Base-by-base conservation (phyloP, 2,888 invertebrate genomes). In the Caenorhabditis wallacei region DNA sequence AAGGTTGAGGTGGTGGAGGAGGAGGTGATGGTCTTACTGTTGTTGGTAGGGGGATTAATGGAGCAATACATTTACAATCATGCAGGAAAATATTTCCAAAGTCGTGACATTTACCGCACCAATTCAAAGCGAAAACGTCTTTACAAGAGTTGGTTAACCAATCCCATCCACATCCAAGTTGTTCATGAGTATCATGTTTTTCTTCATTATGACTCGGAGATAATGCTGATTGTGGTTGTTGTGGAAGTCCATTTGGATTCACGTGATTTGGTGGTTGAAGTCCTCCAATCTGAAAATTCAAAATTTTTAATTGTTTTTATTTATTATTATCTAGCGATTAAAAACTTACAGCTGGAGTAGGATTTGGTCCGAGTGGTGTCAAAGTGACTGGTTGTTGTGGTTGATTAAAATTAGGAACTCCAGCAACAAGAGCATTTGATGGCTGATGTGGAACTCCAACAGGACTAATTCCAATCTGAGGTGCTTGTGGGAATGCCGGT, bases 1-100 rank as follows among this genome's bases (percentile, higher is more conserved):
- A 46, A 3, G 54, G 74, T 30, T 51, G 72, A 5, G 69, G 69
- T 7, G 76, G 71, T 13, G 57, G 82, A 1, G 70, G 82, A 3
- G 61, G 63, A 5, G 61, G 48, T 30, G 79, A 63, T 18, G 83
- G 83, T 8, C 74, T 64, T 56, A 68, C 53, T 24, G 84, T 80
- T 7, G 84, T 84, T 13, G 85, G 86, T 10, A 87, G 75, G 24
- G 71, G 84, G 2, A 84, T 75, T 18, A 88, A 64, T 1, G 88
- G 88, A 11, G 82, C 85, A 10, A 87, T 80, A 57, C 91, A 91
- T 78, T 89, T 89, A 84, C 91, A 91, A 75, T 91, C 90, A 83
- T 90, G 91, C 48, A 90, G 80, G 84, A 91, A 91, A 26, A 88
- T 84, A 59, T 90, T 90, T 26, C 90, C 90, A 61, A 91, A 89